Conservation (phyloP, 2,797 vertebrate genomes). For the Erethizon dorsatum region DNA sequence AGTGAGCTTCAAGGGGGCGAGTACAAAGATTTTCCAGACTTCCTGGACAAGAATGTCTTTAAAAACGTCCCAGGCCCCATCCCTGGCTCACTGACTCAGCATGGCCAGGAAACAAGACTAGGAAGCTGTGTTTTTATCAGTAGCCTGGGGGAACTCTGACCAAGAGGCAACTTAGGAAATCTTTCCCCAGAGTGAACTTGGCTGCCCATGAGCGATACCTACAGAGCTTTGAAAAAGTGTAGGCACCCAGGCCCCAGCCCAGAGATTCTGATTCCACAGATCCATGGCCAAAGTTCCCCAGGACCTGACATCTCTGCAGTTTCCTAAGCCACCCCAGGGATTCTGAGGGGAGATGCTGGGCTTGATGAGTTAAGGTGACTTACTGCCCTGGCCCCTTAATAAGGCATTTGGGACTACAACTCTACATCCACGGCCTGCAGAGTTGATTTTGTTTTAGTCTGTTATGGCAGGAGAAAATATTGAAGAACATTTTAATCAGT, state of each 20-base stretch:
- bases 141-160: background rate
- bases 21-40: conserved; percentile 60
- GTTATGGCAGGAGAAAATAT: background rate
- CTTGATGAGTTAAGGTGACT: background rate
- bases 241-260: too few species aligned
- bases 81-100: conserved; percentile 67
- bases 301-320: background rate
- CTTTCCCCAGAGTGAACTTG: background rate
- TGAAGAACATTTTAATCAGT: background rate
- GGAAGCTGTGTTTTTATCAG: conserved; percentile 35
- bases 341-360: background rate
- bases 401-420: background rate
- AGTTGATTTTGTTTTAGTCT: background rate
- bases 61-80: conserved; percentile 55
- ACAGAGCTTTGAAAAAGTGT: background rate
- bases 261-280: background rate
- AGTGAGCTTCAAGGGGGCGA: background rate
- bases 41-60: conserved; percentile 35
- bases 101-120: conserved; percentile 57
- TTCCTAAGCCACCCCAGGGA: background rate
- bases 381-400: background rate
- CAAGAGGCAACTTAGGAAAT: conserved; percentile 40
- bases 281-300: background rate
- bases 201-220: background rate
- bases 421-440: background rate